These are phyloP conservation scores for Danaus melanippus DNA, from an alignment of 1,140 invertebrate genomes.

Conservation along the genomic window DNA sequence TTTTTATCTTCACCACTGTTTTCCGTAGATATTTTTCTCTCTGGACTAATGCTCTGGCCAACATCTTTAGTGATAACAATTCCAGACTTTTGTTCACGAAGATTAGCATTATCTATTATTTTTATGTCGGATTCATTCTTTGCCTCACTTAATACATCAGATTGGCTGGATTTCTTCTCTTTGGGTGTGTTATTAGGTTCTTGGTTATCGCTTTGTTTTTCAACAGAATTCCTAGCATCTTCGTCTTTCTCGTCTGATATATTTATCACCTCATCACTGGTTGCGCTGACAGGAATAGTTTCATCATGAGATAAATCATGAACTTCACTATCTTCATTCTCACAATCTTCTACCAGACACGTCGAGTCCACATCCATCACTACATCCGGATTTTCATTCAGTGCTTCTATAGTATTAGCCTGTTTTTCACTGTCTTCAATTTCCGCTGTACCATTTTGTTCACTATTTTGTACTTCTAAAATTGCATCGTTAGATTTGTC, in stretches of 20 bases:
- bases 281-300: slow-evolving; percentile 2
- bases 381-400: slow-evolving; percentile 9
- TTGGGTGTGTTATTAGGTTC: neutral
- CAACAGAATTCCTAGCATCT: slow-evolving; percentile 1
- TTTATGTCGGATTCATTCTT: no score
- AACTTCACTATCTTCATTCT: slow-evolving; percentile 2
- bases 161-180: no score
- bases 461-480: slow-evolving; percentile 8
- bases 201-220: slow-evolving; percentile 9
- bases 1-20: slow-evolving; percentile 13
- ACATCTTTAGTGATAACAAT: no score
- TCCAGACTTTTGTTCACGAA: no score
- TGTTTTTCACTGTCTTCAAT: neutral
- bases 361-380: neutral
- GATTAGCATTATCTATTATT: no score
- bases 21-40: slow-evolving; percentile 12
- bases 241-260: slow-evolving; percentile 14
- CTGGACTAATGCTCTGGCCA: neutral
- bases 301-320: slow-evolving; percentile 2
- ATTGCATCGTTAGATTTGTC: no score
- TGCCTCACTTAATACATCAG: no score
- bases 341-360: neutral
- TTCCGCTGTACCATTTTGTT: slow-evolving; percentile 4
- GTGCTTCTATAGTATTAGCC: neutral
- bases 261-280: slow-evolving; percentile 15